phyloP scores from a whole-genome alignment of 2,113 vertebrate genomes.

The Boleophthalmus pectinirostris region DNA sequence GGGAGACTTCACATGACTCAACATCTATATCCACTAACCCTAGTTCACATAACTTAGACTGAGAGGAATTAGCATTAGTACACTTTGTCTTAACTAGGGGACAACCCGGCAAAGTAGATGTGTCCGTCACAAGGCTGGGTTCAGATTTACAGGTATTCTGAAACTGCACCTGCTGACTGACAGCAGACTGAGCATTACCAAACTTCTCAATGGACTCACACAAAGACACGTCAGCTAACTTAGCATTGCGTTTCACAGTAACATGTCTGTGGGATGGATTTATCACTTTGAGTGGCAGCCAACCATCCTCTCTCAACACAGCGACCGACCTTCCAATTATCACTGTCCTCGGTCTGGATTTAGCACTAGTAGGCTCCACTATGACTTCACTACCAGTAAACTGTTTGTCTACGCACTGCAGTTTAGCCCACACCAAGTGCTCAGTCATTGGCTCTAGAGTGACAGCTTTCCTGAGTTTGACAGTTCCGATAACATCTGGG shows the following conservation, averaged over 20 bases:
- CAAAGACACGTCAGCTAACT: neutral
- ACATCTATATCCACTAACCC: slow-evolving; percentile 10
- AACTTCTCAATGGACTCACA: neutral
- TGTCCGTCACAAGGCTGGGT: too few relatives aligned
- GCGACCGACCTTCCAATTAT: slow-evolving; percentile 24
- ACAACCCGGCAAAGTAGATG: too few relatives aligned
- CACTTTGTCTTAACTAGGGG: too few relatives aligned
- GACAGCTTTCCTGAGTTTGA: slow-evolving; percentile 19
- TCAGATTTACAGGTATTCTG: too few relatives aligned
- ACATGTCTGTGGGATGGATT: neutral
- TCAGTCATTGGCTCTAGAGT: slow-evolving; percentile 22
- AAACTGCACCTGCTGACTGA: too few relatives aligned
- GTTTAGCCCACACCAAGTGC: slow-evolving; percentile 37
- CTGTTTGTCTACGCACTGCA: slow-evolving; percentile 1
- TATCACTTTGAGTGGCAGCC: too few relatives aligned
- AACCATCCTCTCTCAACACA: too few relatives aligned
- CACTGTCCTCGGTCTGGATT: slow-evolving; percentile 1
- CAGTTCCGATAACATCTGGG: slow-evolving; percentile 1
- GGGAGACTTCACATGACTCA: slow-evolving; percentile 10
- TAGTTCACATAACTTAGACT: slow-evolving; percentile 7
- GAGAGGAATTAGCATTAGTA: neutral
- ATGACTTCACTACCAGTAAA: slow-evolving; percentile 24
- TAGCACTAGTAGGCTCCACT: slow-evolving; percentile 12
- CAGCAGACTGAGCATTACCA: too few relatives aligned
- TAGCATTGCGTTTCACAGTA: neutral